Base-by-base conservation (phyloP, 2,888 invertebrate species). In the Automeris io region DNA sequence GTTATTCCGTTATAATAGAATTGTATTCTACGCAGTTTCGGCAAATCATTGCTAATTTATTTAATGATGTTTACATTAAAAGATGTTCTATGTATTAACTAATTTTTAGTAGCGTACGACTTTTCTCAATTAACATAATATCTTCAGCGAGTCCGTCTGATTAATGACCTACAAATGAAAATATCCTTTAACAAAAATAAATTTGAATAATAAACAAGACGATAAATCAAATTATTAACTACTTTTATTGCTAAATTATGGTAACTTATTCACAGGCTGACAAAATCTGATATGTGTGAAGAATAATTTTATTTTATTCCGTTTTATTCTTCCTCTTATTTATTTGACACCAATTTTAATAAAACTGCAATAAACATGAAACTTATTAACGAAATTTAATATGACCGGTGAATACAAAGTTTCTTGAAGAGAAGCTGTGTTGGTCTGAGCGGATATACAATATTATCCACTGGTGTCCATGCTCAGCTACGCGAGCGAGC, bases 321-420 rank as follows among this genome's bases (percentile, higher is more conserved):
- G 22, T 22, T 16, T 31, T 31, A 22, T 29, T 36, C 7, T 6
- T 26, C 5, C 7, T 5, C 1, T 37, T 31, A 31, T 31, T 31
- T 31, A 37, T 31, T 37, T 36, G 44, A 45, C 41, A 23, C 35
- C 38, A 41, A 41, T 41, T 23, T 36, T 35, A 11, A 23, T 22
- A 21, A 39, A 4, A 6, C 23, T 22, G 39, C 41, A 33, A 40
- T 22, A 13, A 44, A 39, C 37, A 7, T 23, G 12, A 36, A 25
- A n/a, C 24, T 24, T 26, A n/a, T 26, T 26, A 12, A 12, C n/a
- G 11, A 5, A 13, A 23, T 8, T 18, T 26, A 13, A 19, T 35
- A 21, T 35, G 26, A 13, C n/a, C n/a, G n/a, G n/a, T n/a, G n/a
- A n/a, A n/a, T n/a, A n/a, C n/a, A n/a, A n/a, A n/a, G n/a, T n/a